Base-by-base conservation (phyloP, 2,797 vertebrate species). In the Silurus aristotelis region DNA sequence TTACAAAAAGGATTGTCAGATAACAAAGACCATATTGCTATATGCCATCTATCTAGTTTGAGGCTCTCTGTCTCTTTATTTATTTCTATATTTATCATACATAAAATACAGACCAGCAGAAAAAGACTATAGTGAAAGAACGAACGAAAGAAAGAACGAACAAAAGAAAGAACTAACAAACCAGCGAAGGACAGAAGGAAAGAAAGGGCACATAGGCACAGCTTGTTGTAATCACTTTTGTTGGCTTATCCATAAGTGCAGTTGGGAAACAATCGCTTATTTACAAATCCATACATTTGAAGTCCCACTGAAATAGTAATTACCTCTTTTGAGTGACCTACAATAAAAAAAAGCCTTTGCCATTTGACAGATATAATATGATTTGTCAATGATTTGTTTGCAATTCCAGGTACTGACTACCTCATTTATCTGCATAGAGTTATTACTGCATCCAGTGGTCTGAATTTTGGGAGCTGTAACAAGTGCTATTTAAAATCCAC, bases 1-100 rank as follows among this genome's bases (percentile, higher is more conserved):
- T 95, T 93, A 95, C 94, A 95, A 96, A 96, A 94, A 95, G 94
- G 95, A 94, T 95, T 95, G 95, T 95, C 93, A 93, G 91, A 89
- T 92, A 94, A 96, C 90, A 95, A 96, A 96, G 94, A 93, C 91
- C 93, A 95, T 94, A 95, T 95, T 95, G 95, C 95, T 93, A 89
- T 91, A 93, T 92, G 95, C 96, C 96, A 96, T 96, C 96, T 96
- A 96, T 96, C 94, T 95, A 94, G 95, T 94, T 94, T 95, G 80
- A 93, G 94, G 83, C 77, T 94, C 77, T 94, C 95, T 95, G 93
- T 92, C 93, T 94, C 46, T 79, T 79, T 78, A 46, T 63, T 56
- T 19, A 27, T 60, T 76, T 56, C 31, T 31, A 56, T 25, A 58
- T 55, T 46, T 63, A 67, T 71, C 19, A 84, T 20, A 76, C 27